These are phyloP conservation scores for Oenanthe oenanthe DNA, from an alignment of 2,113 vertebrate species.

Conservation along the genomic window DNA sequence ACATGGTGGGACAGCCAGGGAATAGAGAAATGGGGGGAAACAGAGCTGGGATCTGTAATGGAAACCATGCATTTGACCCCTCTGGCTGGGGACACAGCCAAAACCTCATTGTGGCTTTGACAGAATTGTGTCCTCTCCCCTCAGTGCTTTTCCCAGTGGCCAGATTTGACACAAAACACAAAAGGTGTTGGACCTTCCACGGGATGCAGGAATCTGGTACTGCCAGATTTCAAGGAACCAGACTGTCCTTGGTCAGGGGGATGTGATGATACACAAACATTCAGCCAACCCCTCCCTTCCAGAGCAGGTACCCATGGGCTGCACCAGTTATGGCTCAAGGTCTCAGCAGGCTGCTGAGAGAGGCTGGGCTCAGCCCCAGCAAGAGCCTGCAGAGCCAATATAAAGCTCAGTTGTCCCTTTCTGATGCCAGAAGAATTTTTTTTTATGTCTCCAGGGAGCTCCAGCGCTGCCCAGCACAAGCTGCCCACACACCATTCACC, in stretches of 20 bases:
- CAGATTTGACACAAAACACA: background rate
- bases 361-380: background rate
- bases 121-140: accelerated
- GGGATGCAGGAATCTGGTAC: background rate
- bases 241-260: background rate
- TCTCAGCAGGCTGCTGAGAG: background rate
- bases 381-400: background rate
- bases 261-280: background rate
- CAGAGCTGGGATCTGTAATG: background rate
- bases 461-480: background rate
- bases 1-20: background rate
- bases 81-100: background rate
- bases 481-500: background rate
- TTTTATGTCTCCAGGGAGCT: background rate
- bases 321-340: background rate
- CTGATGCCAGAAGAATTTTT: background rate
- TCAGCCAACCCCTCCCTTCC: background rate
- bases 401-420: background rate
- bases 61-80: background rate
- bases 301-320: background rate
- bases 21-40: background rate
- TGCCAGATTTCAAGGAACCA: background rate
- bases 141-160: background rate
- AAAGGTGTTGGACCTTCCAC: background rate
- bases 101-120: background rate